Evolutionary conservation across 92 coral and sea anemone species (phyloP).

Genomic region (Zoanthus solanderi): DNA sequence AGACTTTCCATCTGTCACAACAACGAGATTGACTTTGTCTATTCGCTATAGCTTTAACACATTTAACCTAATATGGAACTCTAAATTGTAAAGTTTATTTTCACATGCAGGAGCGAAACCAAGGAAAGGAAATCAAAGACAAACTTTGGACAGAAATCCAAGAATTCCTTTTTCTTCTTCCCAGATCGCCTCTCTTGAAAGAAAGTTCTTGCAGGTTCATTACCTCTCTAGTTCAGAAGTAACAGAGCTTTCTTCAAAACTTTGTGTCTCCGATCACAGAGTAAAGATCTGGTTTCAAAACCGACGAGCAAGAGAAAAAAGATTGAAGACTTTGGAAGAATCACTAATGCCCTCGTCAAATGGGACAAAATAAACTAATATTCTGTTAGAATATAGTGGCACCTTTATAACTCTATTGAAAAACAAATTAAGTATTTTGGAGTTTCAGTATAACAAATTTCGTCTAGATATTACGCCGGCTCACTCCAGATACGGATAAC

Average conservation of each 20-base stretch:
- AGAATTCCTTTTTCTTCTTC: conserved; percentile 92
- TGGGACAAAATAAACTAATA: not conserved
- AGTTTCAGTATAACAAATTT: no score
- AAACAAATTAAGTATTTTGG: no score
- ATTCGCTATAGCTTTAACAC: not conserved
- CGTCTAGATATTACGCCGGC: no score
- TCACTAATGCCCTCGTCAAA: not conserved
- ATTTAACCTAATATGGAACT: not conserved
- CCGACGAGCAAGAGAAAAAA: conserved; percentile 94
- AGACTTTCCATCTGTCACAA: no score
- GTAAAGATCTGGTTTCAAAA: conserved; percentile 99
- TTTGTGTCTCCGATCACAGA: conserved; percentile 88
- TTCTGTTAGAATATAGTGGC: not conserved
- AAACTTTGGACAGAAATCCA: conserved; percentile 94
- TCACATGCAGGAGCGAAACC: conserved; percentile 79
- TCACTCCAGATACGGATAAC: no score
- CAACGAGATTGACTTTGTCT: no score
- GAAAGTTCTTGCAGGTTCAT: conserved; percentile 85
- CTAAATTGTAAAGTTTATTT: not conserved
- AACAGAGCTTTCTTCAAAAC: conserved; percentile 76
- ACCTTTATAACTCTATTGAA: not conserved
- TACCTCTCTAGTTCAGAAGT: conserved; percentile 93
- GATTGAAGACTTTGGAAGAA: conserved; percentile 26
- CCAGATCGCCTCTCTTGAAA: conserved; percentile 89
- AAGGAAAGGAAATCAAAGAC: conserved; percentile 79